Conservation (phyloP, 2,113 vertebrate genomes). For the Actenoides lindsayi region DNA sequence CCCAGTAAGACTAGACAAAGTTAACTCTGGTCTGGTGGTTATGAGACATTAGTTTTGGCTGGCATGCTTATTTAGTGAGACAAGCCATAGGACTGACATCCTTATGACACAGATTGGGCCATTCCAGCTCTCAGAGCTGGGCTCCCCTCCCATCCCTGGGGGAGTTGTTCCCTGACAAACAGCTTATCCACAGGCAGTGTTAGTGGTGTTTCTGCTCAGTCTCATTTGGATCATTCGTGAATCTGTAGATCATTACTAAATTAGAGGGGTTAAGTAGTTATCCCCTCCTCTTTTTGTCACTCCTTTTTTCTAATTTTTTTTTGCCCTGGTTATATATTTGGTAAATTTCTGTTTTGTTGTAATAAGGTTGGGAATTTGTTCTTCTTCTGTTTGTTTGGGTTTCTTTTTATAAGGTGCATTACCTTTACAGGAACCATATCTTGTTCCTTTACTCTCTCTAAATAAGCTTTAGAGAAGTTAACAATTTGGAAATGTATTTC, state of each 20-base stretch:
- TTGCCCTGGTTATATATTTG: neutral
- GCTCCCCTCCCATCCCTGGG: neutral
- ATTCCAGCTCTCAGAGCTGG: neutral
- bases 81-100: neutral
- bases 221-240: neutral
- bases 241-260: neutral
- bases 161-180: neutral
- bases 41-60: neutral
- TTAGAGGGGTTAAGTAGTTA: neutral
- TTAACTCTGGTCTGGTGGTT: neutral
- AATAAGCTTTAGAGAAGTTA: neutral
- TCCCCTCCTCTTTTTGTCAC: neutral
- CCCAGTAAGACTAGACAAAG: neutral
- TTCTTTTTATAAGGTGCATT: neutral
- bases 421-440: neutral
- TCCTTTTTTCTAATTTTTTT: neutral
- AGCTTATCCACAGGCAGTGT: neutral
- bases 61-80: neutral
- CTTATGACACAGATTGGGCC: neutral
- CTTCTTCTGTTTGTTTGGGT: neutral
- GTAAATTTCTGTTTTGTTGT: neutral
- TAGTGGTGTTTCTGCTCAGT: neutral
- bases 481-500: neutral
- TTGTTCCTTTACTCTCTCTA: neutral
- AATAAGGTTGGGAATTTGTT: neutral